Evolutionary conservation across 2,888 invertebrate species (phyloP), one percentile per base, ranked within the genome.

Genomic region (Drosophila trichaetosa): DNA sequence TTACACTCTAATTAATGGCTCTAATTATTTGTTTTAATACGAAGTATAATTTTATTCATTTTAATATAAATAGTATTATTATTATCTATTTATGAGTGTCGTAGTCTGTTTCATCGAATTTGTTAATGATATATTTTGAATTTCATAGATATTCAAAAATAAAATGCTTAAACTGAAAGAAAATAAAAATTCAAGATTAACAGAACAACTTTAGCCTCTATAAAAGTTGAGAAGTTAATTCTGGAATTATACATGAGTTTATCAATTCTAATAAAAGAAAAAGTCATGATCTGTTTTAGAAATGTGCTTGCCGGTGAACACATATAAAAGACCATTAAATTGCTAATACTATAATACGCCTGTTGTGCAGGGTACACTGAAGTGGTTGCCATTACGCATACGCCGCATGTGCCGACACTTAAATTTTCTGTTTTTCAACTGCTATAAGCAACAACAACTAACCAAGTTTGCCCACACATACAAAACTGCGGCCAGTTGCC

Each of bases 361-460:
- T 46, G 21, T 8, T 24, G 42, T 58, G 52, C 69, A 78, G 82
- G 69, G 79, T 82, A 69, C 59, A 13, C 27, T 42, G 56, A 36
- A 49, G 10, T 21, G 33, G 24, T 36, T 51, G 59, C 4, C 63
- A 80, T 82, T 87, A 79, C 76, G 74, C 80, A 84, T 84, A 85
- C 84, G 85, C 84, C 80, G 71, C 90, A 84, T 84, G 84, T 87
- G 90, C 90, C 80, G 74, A 70, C 83, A 84, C 84, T 89, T 84
- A 85, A 84, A 57, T 67, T 72, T 73, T 65, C 53, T 62, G 78
- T 67, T 59, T 46, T 62, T 27, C 48, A 69, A 82, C 70, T 69
- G 63, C 68, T 53, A 71, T 13, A 13, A 18, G 4, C 29, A 33
- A 52, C 80, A 81, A 69, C 40, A 63, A 71, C 71, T 72, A 82